Conservation (phyloP, 2,888 invertebrate genomes). For the Nomada fabriciana region DNA sequence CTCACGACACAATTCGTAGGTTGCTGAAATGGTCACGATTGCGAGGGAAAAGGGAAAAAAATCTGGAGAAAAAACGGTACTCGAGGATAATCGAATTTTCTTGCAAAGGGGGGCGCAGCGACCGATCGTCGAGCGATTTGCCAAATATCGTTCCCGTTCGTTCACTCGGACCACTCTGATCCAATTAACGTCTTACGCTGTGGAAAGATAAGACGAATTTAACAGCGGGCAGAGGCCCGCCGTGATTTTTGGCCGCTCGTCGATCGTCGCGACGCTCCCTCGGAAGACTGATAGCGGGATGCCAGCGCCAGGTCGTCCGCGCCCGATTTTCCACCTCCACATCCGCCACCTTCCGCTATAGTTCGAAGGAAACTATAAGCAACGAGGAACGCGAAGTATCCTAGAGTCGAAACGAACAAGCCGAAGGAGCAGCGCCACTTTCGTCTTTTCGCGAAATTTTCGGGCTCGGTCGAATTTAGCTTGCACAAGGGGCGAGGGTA, state of each 20-base stretch:
- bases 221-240: constrained; percentile 31
- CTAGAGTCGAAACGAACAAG: constrained; percentile 34
- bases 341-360: constrained; percentile 53
- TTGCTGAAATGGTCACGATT: neutral
- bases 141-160: constrained; percentile 11
- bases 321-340: constrained; percentile 74
- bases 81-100: neutral
- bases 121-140: constrained; percentile 62
- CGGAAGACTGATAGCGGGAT: constrained; percentile 74
- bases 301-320: constrained; percentile 67
- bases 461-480: constrained; percentile 65
- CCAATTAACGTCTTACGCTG: neutral
- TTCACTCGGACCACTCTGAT: neutral
- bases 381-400: constrained; percentile 35
- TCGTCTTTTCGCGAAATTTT: constrained; percentile 68
- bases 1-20: neutral
- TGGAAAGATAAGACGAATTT: neutral
- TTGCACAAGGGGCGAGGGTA: constrained; percentile 1
- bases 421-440: constrained; percentile 57
- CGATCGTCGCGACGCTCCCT: constrained; percentile 75
- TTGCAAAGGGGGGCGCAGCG: constrained; percentile 42
- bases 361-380: constrained; percentile 64
- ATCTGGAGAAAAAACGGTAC: neutral
- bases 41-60: too few relatives aligned
- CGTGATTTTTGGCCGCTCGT: constrained; percentile 60